A percentile compares a stretch with the other conserved stretches of the same genome.
Evolutionary conservation across 2,797 vertebrate species (phyloP).

Genomic region (Pygocentrus nattereri): DNA sequence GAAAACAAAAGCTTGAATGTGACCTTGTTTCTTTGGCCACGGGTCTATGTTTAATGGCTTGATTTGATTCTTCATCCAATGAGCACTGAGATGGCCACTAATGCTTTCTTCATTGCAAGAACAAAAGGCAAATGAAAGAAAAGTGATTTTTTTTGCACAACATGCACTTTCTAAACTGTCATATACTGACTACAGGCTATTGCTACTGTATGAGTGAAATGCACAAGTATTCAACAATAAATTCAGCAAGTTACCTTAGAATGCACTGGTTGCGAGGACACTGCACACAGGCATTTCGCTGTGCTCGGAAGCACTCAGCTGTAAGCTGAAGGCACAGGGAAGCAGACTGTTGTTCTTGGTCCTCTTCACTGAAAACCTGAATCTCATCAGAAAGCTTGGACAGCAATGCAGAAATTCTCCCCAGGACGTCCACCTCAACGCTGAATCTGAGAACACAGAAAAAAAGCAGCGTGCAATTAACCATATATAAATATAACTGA

Average conservation of each 20-base stretch:
- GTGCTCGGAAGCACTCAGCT: constrained; percentile 91
- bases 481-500: neutral
- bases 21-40: neutral
- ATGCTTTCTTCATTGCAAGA: too few relatives aligned
- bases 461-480: neutral
- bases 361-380: constrained; percentile 63
- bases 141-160: too few relatives aligned
- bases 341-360: constrained; percentile 55
- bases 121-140: too few relatives aligned
- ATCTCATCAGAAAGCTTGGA: constrained; percentile 71
- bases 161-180: neutral
- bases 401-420: constrained; percentile 79
- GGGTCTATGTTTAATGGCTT: neutral
- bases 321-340: constrained; percentile 78
- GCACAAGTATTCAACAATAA: neutral
- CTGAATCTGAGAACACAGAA: constrained; percentile 77
- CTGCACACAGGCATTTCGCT: constrained; percentile 90
- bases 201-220: neutral
- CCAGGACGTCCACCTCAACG: constrained; percentile 79
- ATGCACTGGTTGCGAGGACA: constrained; percentile 85
- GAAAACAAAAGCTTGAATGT: neutral
- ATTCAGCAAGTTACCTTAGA: constrained; percentile 80
- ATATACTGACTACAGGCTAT: neutral
- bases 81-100: neutral
- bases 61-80: neutral